Conservation (phyloP, 2,113 vertebrate genomes). For the Lonchura striata region DNA sequence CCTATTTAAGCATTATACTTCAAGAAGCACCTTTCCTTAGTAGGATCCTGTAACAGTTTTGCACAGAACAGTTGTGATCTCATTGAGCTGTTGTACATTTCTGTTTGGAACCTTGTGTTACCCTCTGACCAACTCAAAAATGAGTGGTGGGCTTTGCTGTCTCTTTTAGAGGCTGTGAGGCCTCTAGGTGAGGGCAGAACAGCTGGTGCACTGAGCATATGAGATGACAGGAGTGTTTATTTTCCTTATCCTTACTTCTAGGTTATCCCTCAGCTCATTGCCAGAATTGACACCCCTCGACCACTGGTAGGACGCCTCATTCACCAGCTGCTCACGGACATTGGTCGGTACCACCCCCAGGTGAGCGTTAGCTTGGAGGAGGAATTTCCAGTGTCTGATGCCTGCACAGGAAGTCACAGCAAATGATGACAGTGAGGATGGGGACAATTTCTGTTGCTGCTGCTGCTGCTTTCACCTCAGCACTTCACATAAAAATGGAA, state of each 20-base stretch:
- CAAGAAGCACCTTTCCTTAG: not conserved
- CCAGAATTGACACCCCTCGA: slow-evolving; percentile 94
- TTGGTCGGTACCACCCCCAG: slow-evolving; percentile 96
- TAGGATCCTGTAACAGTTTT: not conserved
- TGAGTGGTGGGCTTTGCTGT: not conserved
- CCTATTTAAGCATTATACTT: not conserved
- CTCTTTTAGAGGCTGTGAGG: not conserved
- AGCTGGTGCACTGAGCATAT: not conserved
- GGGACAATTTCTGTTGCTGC: not conserved
- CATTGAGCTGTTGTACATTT: not conserved
- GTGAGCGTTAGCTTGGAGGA: slow-evolving; percentile 44
- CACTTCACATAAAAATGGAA: not conserved
- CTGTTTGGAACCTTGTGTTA: not conserved
- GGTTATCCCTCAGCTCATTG: slow-evolving; percentile 98
- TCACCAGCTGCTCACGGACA: slow-evolving; percentile 97
- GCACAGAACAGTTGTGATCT: not conserved
- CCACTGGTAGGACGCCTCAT: slow-evolving; percentile 94
- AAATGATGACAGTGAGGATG: not conserved
- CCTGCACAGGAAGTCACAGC: not conserved
- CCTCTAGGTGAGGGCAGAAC: not conserved
- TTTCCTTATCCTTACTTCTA: slow-evolving; percentile 29
- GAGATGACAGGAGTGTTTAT: not conserved
- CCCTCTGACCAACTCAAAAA: not conserved
- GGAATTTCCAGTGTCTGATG: not conserved
- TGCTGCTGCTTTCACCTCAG: not conserved